A percentile compares a stretch with the other conserved stretches of the same genome.
Evolutionary conservation across 2,888 invertebrate genomes (phyloP).

Genomic region (Leucania comma): DNA sequence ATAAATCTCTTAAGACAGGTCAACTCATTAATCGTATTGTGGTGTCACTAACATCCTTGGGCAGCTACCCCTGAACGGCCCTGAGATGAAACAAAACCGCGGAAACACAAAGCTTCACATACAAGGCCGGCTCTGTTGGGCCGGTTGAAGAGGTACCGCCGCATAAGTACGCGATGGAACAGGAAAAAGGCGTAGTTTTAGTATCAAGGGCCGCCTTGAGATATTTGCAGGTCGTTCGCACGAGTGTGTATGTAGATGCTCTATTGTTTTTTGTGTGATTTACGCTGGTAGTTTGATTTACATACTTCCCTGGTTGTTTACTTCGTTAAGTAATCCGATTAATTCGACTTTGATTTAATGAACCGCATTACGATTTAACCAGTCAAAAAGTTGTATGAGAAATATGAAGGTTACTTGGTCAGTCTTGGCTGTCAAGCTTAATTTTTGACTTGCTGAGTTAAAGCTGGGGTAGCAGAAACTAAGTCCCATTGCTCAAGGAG

Average conservation of each 20-base stretch:
- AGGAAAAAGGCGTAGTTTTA: constrained; percentile 65
- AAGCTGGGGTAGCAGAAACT: too few relatives aligned
- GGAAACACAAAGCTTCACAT: constrained; percentile 60
- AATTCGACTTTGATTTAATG: background rate
- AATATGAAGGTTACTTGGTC: background rate
- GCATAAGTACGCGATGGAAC: constrained; percentile 62
- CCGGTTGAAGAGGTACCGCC: constrained; percentile 5
- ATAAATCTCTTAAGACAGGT: constrained; percentile 58
- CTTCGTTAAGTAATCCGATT: background rate
- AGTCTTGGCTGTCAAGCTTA: too few relatives aligned
- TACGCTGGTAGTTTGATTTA: constrained; percentile 1
- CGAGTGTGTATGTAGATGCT: constrained; percentile 47
- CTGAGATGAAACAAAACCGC: constrained; percentile 65
- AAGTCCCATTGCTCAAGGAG: too few relatives aligned
- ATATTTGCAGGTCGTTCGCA: constrained; percentile 59
- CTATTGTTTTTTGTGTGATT: constrained; percentile 62
- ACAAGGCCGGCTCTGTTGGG: constrained; percentile 46
- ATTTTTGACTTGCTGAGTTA: too few relatives aligned
- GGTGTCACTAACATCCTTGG: constrained; percentile 70
- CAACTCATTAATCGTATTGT: constrained; percentile 72
- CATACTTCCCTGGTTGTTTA: background rate
- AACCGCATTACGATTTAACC: background rate
- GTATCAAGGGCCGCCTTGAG: constrained; percentile 62
- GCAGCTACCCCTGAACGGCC: constrained; percentile 25
- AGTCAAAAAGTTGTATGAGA: background rate